A percentile compares a stretch with the other conserved stretches of the same genome.
phyloP scores from a whole-genome alignment of 2,113 vertebrate genomes.

The Corythornis vintsioides region DNA sequence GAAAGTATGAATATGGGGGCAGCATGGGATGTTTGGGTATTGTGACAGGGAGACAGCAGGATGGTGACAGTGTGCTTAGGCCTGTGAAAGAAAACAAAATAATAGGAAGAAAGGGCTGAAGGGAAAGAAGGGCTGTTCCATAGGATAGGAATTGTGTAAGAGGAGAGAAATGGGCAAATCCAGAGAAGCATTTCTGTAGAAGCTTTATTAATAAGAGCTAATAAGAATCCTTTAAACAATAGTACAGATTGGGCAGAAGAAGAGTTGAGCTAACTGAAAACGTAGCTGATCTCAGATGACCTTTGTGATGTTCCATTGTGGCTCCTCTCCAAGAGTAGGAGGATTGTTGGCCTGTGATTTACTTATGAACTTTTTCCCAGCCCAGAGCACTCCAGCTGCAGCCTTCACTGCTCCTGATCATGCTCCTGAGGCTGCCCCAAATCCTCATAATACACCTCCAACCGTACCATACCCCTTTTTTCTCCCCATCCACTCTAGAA shows the following conservation, averaged over 20 bases:
- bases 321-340: not conserved
- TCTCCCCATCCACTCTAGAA: not conserved
- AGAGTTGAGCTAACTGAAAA: not conserved
- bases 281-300: not conserved
- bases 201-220: not conserved
- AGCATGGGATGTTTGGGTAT: accelerated
- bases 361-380: not conserved
- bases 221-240: not conserved
- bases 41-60: not conserved
- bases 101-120: not conserved
- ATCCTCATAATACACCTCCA: not conserved
- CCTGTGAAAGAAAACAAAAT: not conserved
- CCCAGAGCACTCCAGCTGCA: not conserved
- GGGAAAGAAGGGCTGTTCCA: accelerated
- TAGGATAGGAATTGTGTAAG: accelerated
- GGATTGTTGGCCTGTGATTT: not conserved
- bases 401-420: not conserved
- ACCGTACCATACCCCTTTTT: not conserved
- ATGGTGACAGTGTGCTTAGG: not conserved
- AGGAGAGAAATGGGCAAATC: not conserved
- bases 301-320: not conserved
- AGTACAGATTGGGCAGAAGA: not conserved
- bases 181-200: not conserved
- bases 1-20: not conserved
- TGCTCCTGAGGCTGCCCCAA: not conserved